Base-by-base conservation (phyloP, 2,888 invertebrate genomes). In the Pyrocoelia pectoralis region DNA sequence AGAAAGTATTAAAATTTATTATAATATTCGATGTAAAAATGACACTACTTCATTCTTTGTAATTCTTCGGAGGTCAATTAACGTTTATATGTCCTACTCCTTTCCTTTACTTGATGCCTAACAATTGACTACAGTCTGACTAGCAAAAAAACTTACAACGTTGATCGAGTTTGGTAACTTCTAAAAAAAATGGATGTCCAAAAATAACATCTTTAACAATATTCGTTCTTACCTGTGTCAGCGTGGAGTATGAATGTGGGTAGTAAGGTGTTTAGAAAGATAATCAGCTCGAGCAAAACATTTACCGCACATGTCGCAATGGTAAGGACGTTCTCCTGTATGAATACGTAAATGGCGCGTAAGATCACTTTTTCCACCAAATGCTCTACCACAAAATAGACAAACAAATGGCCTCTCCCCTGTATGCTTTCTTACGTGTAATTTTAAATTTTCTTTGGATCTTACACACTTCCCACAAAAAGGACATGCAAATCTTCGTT, bases 381-480 rank as follows among this genome's bases (percentile, higher is more conserved):
- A 94, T 15, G 94, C 94, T 18, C 94, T 85, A 0, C 94, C 94
- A 79, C 95, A 95, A 80, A 94, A 95, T 66, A 94, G 84, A 73
- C 94, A 95, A 58, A 94, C 94, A 79, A 94, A 95, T n/a, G 94
- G 94, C 24, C 94, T 85, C 79, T 94, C 94, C 8, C 94, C 94
- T n/a, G 87, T 87, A 77, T 94, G 94, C 76, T 94, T 94, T 60
- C 94, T 86, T 14, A 94, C 93, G 81, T 94, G 94, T 70, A 94
- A 83, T 81, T 94, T 94, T 55, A 94, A 84, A 79, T 94, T 94
- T 83, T 94, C 94, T 81, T 94, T 94, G 49, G 93, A 93, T 58
- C 94, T 86, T 38, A 95, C 94, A 79, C 94, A 94, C 79, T 94
- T 94, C 51, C 93, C 93, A 80, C 94, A 94, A 78, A 94, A 94